These are phyloP conservation scores for Epinephelus lanceolatus DNA, from an alignment of 2,113 vertebrate species.

Conservation along the genomic window DNA sequence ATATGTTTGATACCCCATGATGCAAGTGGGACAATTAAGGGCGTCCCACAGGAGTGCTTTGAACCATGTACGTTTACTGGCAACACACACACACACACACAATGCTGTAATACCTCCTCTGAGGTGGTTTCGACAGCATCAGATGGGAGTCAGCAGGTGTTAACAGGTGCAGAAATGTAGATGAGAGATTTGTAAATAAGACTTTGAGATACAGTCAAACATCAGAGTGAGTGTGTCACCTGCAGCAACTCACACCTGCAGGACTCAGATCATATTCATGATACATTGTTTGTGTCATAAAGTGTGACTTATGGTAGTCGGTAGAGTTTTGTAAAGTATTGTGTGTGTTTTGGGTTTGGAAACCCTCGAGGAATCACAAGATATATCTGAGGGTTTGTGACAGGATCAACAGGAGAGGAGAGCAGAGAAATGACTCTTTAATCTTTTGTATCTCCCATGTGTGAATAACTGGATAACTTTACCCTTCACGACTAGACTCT, in stretches of 20 bases:
- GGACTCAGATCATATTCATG: background rate
- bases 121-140: constrained; percentile 18
- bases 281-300: too few relatives aligned
- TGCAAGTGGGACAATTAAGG: constrained; percentile 65
- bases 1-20: constrained; percentile 57
- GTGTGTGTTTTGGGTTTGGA: background rate
- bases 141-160: background rate
- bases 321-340: background rate
- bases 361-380: background rate
- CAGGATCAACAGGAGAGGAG: too few relatives aligned
- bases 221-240: background rate
- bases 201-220: background rate
- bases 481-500: too few relatives aligned
- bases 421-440: background rate
- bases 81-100: constrained; percentile 14
- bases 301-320: too few relatives aligned
- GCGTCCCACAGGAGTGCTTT: constrained; percentile 42
- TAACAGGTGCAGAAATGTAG: constrained; percentile 16
- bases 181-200: constrained; percentile 5
- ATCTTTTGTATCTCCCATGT: too few relatives aligned
- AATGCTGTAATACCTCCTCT: background rate
- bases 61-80: background rate
- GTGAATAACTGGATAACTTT: too few relatives aligned
- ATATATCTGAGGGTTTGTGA: background rate
- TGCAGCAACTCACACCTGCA: background rate